A percentile compares a stretch with the other conserved stretches of the same genome.
Conservation (phyloP, 2,113 vertebrate genomes). For the Tupaia tana region DNA sequence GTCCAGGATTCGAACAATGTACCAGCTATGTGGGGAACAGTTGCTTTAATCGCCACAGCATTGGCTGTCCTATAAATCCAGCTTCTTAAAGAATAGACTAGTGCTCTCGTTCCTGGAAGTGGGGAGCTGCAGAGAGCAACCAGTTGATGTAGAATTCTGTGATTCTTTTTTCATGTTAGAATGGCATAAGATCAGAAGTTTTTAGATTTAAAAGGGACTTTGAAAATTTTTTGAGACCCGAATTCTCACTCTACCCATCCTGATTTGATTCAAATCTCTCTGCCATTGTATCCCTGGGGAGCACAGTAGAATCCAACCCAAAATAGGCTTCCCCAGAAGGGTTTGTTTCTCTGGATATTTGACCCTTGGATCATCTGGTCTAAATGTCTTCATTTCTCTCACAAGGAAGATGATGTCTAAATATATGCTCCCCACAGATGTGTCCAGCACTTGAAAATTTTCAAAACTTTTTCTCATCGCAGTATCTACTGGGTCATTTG, state of each 20-base stretch:
- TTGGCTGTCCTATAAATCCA: not conserved
- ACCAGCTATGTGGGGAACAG: no score
- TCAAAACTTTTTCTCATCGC: not conserved
- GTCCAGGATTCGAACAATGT: no score
- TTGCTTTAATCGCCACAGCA: no score
- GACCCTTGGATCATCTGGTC: not conserved
- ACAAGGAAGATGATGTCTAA: conserved; percentile 8
- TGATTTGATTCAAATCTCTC: not conserved
- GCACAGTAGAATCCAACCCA: not conserved
- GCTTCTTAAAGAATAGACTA: conserved; percentile 38
- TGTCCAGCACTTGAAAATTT: not conserved
- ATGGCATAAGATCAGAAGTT: not conserved
- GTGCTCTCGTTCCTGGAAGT: conserved; percentile 16
- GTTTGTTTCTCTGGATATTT: not conserved
- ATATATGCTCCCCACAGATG: not conserved
- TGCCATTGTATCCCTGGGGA: not conserved
- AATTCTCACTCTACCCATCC: not conserved
- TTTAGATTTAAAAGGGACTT: conserved; percentile 43
- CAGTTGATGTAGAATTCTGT: not conserved
- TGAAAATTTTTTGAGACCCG: conserved; percentile 15
- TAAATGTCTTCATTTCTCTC: conserved; percentile 18
- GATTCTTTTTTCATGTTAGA: not conserved
- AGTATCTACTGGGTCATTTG: no score
- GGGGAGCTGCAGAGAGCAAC: not conserved
- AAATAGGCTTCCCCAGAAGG: conserved; percentile 7